Evolutionary conservation across 2,113 vertebrate species (phyloP).

Genomic region (Dolichallabes microphthalmus): DNA sequence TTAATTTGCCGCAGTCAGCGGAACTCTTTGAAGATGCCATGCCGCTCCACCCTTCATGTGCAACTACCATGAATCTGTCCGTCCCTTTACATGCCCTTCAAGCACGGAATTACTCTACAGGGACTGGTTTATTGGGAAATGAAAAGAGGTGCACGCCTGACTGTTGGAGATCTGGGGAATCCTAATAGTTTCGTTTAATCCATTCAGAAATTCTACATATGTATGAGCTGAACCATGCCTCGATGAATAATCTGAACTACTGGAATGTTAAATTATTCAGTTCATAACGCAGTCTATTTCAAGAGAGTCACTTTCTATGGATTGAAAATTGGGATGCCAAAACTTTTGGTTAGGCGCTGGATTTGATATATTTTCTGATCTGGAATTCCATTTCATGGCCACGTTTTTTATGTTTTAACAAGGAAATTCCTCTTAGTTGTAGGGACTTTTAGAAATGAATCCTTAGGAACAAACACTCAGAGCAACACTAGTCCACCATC

Average conservation of each 20-base stretch:
- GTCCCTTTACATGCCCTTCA: conserved; percentile 27
- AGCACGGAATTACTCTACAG: conserved; percentile 23
- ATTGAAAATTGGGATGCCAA: neutral
- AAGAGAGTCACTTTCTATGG: neutral
- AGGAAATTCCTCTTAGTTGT: neutral
- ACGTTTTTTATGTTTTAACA: neutral
- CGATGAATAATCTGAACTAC: neutral
- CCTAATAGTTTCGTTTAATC: neutral
- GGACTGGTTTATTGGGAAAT: neutral
- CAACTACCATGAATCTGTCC: conserved; percentile 40
- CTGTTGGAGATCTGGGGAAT: neutral
- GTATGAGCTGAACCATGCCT: neutral
- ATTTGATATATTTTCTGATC: neutral
- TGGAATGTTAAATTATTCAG: neutral
- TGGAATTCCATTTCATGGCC: neutral
- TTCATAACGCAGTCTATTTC: neutral
- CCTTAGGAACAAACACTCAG: neutral
- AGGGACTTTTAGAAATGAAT: neutral
- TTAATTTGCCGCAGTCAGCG: conserved; percentile 51
- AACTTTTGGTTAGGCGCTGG: neutral
- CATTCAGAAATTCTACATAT: neutral
- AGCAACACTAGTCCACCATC: neutral
- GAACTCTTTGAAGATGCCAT: conserved; percentile 54
- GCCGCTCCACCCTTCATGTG: conserved; percentile 27
- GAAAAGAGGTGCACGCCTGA: neutral